Conservation (phyloP, 2,888 invertebrate species). For the Hypomecis atomaria region DNA sequence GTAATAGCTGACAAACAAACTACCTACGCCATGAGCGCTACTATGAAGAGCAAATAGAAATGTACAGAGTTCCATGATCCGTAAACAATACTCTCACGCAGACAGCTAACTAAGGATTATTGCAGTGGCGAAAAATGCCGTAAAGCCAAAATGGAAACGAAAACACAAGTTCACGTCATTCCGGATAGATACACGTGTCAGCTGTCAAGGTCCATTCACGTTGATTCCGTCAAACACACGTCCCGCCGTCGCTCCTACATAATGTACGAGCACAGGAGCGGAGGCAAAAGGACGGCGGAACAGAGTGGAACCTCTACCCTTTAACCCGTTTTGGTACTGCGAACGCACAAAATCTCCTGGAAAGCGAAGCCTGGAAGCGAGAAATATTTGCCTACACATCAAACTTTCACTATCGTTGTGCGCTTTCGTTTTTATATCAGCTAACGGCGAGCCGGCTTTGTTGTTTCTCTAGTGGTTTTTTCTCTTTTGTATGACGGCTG, state of each 20-base stretch:
- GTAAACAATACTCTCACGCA: background rate
- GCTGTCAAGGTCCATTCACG: constrained; percentile 77
- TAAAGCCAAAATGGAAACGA: constrained; percentile 48
- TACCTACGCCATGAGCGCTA: too few species aligned
- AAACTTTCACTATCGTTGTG: constrained; percentile 82
- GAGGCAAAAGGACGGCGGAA: constrained; percentile 55
- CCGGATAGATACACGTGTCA: constrained; percentile 70
- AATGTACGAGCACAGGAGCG: constrained; percentile 59
- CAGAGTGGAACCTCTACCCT: constrained; percentile 53
- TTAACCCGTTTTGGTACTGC: constrained; percentile 72
- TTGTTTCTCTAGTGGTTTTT: constrained; percentile 65
- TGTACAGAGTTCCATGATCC: background rate
- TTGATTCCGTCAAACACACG: constrained; percentile 71
- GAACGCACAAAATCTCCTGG: constrained; percentile 80
- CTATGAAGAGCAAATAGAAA: too few species aligned
- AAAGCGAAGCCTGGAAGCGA: constrained; percentile 64
- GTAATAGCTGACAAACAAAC: too few species aligned
- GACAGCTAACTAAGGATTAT: background rate
- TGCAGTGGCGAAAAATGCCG: constrained; percentile 9
- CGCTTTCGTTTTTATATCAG: constrained; percentile 83
- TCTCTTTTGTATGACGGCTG: constrained; percentile 55
- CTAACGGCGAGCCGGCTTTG: constrained; percentile 70
- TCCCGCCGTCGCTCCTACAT: constrained; percentile 64
- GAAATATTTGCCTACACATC: constrained; percentile 84
- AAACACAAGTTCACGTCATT: constrained; percentile 57